Conservation (phyloP, 53 echinoderm and acorn worm genomes). For the Glandiceps talaboti region DNA sequence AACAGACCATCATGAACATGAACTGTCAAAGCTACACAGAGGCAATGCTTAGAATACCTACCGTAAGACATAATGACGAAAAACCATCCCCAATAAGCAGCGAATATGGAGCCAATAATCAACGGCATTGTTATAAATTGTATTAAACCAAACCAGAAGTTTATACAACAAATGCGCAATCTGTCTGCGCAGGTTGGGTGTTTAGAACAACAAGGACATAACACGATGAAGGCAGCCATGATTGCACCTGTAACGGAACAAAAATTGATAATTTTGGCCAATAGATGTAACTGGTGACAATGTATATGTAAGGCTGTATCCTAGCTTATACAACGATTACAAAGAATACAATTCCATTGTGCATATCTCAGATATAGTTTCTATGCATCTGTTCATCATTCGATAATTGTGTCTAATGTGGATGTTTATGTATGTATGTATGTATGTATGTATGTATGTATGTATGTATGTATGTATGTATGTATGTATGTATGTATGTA, state of each 20-base stretch:
- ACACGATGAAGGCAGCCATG: not conserved
- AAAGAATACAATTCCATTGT: no score
- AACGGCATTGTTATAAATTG: not conserved
- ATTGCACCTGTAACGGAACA: not conserved
- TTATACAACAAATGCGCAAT: not conserved
- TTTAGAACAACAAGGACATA: not conserved
- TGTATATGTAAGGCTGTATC: no score
- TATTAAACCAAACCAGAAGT: not conserved
- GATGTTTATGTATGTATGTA: not conserved
- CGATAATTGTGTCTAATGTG: no score
- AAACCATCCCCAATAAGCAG: not conserved
- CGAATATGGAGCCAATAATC: not conserved
- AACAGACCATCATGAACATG: no score
- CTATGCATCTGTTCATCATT: no score
- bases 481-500: not conserved
- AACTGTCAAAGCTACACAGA: no score
- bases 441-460: not conserved
- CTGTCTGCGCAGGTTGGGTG: not conserved
- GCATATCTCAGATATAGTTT: no score
- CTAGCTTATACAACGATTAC: no score
- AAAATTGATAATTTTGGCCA: no score
- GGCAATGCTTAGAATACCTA: no score
- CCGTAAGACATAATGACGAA: not conserved
- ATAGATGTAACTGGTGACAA: no score
- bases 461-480: not conserved